Evolutionary conservation across 2,797 vertebrate species (phyloP).

Genomic region (Arctocebus calabarensis): DNA sequence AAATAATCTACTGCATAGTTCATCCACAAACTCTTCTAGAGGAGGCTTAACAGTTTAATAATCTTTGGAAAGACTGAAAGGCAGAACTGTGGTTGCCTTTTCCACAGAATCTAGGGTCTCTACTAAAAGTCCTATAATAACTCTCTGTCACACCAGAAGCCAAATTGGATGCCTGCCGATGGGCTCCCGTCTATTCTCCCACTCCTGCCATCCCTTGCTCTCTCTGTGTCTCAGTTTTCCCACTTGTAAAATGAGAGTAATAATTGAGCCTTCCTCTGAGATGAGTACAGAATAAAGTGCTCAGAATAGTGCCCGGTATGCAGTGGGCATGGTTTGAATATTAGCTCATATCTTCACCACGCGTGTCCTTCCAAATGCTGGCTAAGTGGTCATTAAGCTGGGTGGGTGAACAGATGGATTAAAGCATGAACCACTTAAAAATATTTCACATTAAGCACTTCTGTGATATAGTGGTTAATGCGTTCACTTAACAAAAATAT

Average conservation of each 20-base stretch:
- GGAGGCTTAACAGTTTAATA: neutral
- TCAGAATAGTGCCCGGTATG: accelerated
- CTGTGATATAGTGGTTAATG: neutral
- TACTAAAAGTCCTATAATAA: neutral
- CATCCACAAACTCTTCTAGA: neutral
- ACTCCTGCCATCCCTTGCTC: neutral
- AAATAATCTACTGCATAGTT: neutral
- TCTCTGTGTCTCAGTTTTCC: neutral
- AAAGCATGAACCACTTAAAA: neutral
- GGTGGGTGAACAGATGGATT: neutral
- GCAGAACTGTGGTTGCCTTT: neutral
- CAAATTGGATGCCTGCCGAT: neutral
- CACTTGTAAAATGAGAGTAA: neutral
- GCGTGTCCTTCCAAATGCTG: neutral
- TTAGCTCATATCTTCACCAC: neutral
- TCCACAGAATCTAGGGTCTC: neutral
- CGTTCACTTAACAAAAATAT: neutral
- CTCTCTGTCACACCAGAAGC: neutral
- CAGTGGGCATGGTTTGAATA: accelerated
- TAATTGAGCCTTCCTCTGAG: neutral
- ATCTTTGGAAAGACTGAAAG: neutral
- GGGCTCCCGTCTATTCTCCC: neutral
- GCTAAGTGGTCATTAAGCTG: neutral
- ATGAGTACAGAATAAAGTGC: neutral
- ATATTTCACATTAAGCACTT: neutral